A percentile compares a stretch with the other conserved stretches of the same genome.
These are phyloP conservation scores for Anastrepha obliqua DNA, from an alignment of 1,140 invertebrate genomes.

Conservation along the genomic window DNA sequence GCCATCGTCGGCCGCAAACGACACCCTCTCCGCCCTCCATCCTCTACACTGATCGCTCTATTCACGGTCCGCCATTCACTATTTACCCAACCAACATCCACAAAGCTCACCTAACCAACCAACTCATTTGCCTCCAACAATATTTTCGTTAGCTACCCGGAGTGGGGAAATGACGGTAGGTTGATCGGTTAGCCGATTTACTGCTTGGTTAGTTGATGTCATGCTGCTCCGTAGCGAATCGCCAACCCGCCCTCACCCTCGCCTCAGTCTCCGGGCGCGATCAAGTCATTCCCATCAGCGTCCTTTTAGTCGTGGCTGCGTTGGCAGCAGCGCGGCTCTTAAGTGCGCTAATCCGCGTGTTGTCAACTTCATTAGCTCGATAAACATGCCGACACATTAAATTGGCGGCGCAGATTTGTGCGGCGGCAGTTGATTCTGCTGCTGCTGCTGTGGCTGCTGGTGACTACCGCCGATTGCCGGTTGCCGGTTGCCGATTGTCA, in stretches of 20 bases:
- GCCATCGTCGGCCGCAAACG: constrained; percentile 22
- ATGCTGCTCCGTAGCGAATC: constrained; percentile 34
- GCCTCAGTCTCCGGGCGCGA: background rate
- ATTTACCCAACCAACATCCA: background rate
- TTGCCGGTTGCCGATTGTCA: background rate
- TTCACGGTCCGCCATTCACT: background rate
- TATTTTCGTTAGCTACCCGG: constrained; percentile 18
- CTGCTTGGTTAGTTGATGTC: constrained; percentile 42
- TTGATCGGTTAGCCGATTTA: constrained; percentile 49
- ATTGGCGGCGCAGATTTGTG: constrained; percentile 62
- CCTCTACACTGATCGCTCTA: background rate
- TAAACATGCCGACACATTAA: constrained; percentile 74
- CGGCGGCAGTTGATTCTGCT: background rate
- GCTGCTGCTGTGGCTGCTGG: background rate
- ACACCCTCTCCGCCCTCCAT: background rate
- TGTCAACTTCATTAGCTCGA: constrained; percentile 75
- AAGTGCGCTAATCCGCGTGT: constrained; percentile 73
- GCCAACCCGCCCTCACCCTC: background rate
- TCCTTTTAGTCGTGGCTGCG: background rate
- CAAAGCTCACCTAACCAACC: constrained; percentile 16
- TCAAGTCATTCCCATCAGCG: background rate
- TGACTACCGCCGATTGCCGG: background rate
- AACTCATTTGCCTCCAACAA: background rate
- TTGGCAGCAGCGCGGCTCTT: background rate
- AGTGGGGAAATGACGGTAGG: constrained; percentile 2